Percentiles rank a stretch among this genome's conserved stretches.
Conservation (phyloP, 2,888 invertebrate species). For the Acrocyrtus sp. region DNA sequence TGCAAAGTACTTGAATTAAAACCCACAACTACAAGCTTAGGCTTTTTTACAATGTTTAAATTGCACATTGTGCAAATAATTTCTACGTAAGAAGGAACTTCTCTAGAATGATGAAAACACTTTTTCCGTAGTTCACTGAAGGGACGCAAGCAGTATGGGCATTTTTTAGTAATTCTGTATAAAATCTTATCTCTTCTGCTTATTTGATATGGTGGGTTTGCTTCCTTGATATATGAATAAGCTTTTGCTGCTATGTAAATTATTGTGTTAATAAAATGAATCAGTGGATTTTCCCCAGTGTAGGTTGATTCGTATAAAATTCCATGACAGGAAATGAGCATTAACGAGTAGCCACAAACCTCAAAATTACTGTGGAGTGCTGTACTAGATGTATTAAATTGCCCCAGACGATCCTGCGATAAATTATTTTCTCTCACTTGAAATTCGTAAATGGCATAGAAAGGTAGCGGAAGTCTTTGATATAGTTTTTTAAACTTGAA, state of each 20-base stretch:
- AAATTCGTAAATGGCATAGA: neutral
- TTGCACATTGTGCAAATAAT: neutral
- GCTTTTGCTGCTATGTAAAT: neutral
- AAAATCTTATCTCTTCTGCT: neutral
- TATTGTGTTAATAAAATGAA: neutral
- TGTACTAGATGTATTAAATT: no score
- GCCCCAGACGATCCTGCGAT: no score
- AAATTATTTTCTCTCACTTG: no score
- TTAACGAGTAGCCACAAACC: neutral
- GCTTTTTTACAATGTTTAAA: neutral
- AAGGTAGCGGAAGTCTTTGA: neutral
- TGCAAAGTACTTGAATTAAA: neutral
- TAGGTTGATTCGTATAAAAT: neutral
- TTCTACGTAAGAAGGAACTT: neutral
- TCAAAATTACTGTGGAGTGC: neutral
- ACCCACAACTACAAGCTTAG: neutral
- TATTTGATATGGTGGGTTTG: neutral
- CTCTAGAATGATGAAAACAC: neutral
- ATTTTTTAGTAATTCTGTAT: neutral
- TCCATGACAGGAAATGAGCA: neutral
- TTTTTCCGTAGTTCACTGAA: neutral
- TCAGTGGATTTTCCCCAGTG: neutral
- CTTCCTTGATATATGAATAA: neutral
- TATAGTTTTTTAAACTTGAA: neutral
- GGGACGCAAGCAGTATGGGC: neutral